Evolutionary conservation across 2,797 vertebrate species (phyloP).

Genomic region (Sebastes ruberrimus): DNA sequence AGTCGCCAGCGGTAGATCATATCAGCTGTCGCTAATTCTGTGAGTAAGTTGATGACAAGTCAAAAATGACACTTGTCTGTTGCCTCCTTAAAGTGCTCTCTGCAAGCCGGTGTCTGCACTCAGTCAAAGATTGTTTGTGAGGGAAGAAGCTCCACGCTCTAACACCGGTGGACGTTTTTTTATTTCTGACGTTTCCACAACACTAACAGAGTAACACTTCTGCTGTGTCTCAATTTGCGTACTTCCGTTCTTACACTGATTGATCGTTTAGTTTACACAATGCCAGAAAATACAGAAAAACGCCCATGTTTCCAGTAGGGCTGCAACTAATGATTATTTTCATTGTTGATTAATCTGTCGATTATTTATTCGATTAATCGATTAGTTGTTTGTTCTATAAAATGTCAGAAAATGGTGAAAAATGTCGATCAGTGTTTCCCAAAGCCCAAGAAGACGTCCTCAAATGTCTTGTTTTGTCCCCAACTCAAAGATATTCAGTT

Average conservation of each 20-base stretch:
- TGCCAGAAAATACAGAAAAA: background rate
- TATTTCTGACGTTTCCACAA: no score
- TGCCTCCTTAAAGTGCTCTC: background rate
- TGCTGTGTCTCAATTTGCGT: no score
- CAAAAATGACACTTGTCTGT: background rate
- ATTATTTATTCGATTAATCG: accelerated
- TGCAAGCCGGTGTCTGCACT: background rate
- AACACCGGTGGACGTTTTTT: no score
- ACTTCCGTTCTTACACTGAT: background rate
- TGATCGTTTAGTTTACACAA: background rate
- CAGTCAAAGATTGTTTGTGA: no score
- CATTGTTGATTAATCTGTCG: no score
- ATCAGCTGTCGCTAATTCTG: background rate
- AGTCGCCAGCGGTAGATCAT: background rate
- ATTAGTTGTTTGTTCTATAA: accelerated
- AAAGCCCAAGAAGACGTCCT: no score
- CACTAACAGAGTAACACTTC: no score
- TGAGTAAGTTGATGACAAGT: background rate
- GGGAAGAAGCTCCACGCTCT: no score
- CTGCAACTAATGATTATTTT: background rate
- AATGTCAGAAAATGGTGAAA: no score
- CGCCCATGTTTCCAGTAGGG: background rate
- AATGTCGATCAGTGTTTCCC: no score
- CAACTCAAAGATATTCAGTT: no score
- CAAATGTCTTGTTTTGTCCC: no score